Evolutionary conservation across 2,113 vertebrate genomes (phyloP).

Genomic region (Piprites chloris): DNA sequence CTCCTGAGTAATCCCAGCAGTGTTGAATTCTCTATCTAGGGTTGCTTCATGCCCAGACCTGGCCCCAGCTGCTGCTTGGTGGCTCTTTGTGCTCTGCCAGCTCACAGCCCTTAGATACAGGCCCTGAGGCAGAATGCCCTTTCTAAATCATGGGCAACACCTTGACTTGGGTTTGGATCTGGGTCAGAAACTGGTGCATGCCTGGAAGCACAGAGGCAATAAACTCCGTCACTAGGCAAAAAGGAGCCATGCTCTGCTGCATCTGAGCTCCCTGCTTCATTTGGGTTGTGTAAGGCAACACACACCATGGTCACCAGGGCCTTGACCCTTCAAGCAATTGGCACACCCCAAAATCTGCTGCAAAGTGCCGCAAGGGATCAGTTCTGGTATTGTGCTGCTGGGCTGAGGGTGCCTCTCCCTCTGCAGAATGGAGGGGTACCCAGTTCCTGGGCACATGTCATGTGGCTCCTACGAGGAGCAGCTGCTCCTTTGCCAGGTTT

Average conservation of each 20-base stretch:
- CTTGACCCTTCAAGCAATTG: neutral
- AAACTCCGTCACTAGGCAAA: neutral
- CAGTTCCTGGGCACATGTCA: accelerated
- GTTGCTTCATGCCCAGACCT: neutral
- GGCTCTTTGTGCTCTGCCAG: neutral
- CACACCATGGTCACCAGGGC: neutral
- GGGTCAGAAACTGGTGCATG: constrained; percentile 9
- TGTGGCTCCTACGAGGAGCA: accelerated
- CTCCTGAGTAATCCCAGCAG: neutral
- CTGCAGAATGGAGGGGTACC: neutral
- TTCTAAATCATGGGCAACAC: constrained; percentile 29
- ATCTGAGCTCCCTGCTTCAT: neutral
- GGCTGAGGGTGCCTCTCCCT: neutral
- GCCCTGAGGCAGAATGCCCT: neutral
- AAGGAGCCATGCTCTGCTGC: neutral
- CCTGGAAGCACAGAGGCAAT: constrained; percentile 2
- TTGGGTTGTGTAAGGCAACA: neutral
- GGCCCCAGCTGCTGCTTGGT: neutral
- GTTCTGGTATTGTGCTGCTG: neutral
- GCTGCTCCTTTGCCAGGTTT: neutral
- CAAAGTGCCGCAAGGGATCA: neutral
- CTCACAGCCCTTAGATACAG: neutral
- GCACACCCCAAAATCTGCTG: neutral
- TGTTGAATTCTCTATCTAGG: neutral
- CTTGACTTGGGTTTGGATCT: constrained; percentile 22